Evolutionary conservation across 1,140 invertebrate genomes (phyloP).

Genomic region (Aphaenogaster rudis): DNA sequence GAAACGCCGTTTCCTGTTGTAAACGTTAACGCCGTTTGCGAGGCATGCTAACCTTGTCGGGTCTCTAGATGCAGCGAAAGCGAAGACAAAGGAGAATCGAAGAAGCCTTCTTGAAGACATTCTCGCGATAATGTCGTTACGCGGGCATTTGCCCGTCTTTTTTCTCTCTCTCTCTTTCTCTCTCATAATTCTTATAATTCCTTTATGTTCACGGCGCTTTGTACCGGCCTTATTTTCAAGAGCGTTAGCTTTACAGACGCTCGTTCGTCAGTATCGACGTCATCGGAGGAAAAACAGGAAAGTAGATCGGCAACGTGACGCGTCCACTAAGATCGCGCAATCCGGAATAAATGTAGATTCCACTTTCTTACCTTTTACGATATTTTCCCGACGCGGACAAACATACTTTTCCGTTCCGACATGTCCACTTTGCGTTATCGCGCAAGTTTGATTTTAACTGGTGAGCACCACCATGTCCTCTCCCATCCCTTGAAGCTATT

Average conservation of each 20-base stretch:
- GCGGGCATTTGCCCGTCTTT: not conserved
- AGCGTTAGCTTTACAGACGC: not conserved
- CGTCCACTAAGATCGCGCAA: not conserved
- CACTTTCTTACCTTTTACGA: slow-evolving; percentile 12
- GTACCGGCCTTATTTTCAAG: slow-evolving; percentile 21
- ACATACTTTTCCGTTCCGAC: not conserved
- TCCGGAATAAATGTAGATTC: slow-evolving; percentile 15
- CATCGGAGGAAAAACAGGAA: not conserved
- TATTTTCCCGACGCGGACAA: slow-evolving; percentile 3
- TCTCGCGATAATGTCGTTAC: slow-evolving; percentile 5
- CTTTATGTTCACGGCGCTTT: slow-evolving; percentile 3
- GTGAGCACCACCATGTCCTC: not conserved
- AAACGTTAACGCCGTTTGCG: slow-evolving; percentile 29
- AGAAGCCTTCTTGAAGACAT: slow-evolving; percentile 11
- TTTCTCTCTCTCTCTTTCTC: not conserved
- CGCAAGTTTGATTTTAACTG: slow-evolving; percentile 36
- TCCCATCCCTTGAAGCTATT: not conserved
- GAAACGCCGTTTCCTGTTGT: slow-evolving; percentile 27
- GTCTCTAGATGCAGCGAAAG: slow-evolving; percentile 1
- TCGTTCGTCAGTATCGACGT: not conserved
- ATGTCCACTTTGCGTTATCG: not conserved
- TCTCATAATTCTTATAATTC: not conserved
- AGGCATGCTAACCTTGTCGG: slow-evolving; percentile 5
- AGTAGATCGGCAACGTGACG: not conserved
- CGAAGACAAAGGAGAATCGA: slow-evolving; percentile 20